These are phyloP conservation scores for Julus scandinavius DNA, from an alignment of 2,888 invertebrate species.

Conservation along the genomic window DNA sequence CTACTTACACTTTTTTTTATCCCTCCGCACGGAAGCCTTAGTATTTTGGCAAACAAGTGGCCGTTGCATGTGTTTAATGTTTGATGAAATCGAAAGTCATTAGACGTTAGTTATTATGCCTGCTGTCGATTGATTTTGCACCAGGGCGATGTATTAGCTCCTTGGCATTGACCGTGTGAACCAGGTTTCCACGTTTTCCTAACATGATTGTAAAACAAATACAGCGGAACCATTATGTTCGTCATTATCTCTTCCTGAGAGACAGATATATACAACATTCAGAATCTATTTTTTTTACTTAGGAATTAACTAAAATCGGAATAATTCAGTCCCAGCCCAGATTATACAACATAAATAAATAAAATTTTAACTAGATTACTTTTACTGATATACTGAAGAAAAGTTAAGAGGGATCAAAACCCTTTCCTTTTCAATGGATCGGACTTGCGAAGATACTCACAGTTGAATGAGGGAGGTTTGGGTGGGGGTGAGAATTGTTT, in stretches of 20 bases:
- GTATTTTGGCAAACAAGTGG: slow-evolving; percentile 2
- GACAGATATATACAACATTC: not conserved
- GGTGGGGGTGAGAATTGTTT: too few species aligned
- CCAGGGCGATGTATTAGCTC: too few species aligned
- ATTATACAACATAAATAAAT: too few species aligned
- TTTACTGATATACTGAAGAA: too few species aligned
- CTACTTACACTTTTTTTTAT: not conserved
- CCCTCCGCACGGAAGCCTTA: not conserved
- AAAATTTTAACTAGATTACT: too few species aligned
- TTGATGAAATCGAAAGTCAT: slow-evolving; percentile 33
- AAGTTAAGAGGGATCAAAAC: too few species aligned
- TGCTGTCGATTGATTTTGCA: not conserved
- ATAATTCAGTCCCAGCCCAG: too few species aligned
- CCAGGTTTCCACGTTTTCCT: too few species aligned
- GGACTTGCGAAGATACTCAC: too few species aligned
- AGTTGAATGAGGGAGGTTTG: too few species aligned
- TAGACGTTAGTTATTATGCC: slow-evolving; percentile 8
- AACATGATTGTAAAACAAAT: not conserved
- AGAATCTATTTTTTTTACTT: not conserved
- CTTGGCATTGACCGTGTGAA: not conserved
- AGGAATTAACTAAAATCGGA: too few species aligned
- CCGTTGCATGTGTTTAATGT: not conserved
- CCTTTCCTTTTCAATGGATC: too few species aligned
- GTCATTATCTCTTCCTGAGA: not conserved
- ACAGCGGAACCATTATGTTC: not conserved